phyloP scores from a whole-genome alignment of 2,797 vertebrate genomes.

The Numenius phaeopus region DNA sequence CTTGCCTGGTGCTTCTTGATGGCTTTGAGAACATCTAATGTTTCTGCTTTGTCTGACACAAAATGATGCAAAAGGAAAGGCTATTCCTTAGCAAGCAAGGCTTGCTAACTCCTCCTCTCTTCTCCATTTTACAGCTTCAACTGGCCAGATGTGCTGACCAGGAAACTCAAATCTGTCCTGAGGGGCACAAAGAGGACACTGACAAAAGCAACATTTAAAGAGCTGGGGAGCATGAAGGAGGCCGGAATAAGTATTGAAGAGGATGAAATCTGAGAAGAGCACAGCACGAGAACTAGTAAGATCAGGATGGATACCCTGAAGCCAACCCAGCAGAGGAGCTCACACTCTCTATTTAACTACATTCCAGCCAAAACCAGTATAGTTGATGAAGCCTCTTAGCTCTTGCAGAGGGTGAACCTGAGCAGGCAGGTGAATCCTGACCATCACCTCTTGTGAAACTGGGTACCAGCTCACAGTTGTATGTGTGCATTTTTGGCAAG shows the following conservation, averaged over 20 bases:
- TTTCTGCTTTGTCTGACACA: background rate
- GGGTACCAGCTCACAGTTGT: background rate
- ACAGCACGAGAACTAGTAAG: background rate
- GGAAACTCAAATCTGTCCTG: conserved; percentile 70
- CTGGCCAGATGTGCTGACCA: conserved; percentile 64
- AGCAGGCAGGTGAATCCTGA: background rate
- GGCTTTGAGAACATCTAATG: background rate
- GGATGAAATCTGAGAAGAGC: conserved; percentile 1
- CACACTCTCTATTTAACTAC: background rate
- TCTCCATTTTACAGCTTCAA: conserved; percentile 47
- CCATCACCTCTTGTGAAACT: background rate
- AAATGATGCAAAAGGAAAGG: background rate
- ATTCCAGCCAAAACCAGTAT: background rate
- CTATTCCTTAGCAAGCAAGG: background rate
- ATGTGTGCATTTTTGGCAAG: background rate
- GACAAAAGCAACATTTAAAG: background rate
- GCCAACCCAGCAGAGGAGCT: background rate
- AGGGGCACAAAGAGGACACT: background rate
- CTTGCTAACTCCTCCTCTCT: background rate
- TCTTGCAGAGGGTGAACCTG: background rate
- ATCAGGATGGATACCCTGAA: background rate
- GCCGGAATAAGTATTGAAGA: background rate
- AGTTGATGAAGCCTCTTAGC: background rate
- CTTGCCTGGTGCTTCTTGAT: background rate
- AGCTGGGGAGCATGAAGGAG: background rate